These are phyloP conservation scores for Hyposoter dolosus DNA, from an alignment of 2,888 invertebrate genomes.

Conservation along the genomic window DNA sequence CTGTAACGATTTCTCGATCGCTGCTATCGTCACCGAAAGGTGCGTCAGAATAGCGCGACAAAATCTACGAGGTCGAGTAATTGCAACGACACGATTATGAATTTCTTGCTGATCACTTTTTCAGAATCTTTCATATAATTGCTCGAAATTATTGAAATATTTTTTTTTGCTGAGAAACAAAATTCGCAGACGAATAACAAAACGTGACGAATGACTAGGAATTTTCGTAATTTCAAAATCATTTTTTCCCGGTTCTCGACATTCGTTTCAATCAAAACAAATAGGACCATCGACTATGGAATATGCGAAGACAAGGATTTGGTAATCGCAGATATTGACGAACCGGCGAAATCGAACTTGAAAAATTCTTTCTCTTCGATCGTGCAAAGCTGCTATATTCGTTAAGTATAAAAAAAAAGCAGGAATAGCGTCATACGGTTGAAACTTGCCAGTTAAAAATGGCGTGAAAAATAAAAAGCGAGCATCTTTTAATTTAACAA, in stretches of 20 bases:
- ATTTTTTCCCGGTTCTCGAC: no score
- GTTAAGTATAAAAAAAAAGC: not conserved
- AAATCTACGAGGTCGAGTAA: not conserved
- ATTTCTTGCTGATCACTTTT: not conserved
- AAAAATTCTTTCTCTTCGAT: no score
- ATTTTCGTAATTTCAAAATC: no score
- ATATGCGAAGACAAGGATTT: no score
- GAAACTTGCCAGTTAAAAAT: not conserved
- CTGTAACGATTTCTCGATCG: slow-evolving; percentile 23
- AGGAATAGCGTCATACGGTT: not conserved
- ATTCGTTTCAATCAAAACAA: no score
- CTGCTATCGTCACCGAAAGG: slow-evolving; percentile 35
- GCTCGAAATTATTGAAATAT: not conserved
- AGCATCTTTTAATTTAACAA: not conserved
- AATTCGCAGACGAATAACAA: no score
- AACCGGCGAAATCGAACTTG: no score
- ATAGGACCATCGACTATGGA: no score
- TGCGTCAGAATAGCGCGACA: slow-evolving; percentile 23
- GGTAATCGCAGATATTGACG: no score
- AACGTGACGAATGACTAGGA: no score
- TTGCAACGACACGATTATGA: not conserved
- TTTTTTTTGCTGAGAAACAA: no score
- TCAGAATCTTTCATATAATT: not conserved
- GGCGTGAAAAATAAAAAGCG: not conserved
- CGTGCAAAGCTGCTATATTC: no score